These are phyloP conservation scores for Erebia ligea DNA, from an alignment of 2,888 invertebrate species.

Conservation along the genomic window DNA sequence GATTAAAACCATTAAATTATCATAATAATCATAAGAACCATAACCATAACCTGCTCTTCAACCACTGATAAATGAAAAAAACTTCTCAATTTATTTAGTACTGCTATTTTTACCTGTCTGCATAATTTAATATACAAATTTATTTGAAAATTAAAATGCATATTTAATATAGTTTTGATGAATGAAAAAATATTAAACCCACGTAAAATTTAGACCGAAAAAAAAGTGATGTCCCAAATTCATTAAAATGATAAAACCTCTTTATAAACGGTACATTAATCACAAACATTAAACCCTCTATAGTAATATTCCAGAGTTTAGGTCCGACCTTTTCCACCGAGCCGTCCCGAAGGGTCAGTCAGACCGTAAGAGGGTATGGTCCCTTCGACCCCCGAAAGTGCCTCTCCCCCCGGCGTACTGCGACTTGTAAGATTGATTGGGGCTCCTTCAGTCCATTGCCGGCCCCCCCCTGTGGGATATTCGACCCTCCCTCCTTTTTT, in stretches of 20 bases:
- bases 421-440: constrained; percentile 85
- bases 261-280: constrained; percentile 45
- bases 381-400: constrained; percentile 71
- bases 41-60: too few relatives aligned
- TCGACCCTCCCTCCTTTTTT: constrained; percentile 79
- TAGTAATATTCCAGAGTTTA: constrained; percentile 60
- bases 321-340: constrained; percentile 68
- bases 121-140: neutral
- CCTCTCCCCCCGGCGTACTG: constrained; percentile 60
- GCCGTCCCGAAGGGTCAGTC: constrained; percentile 75
- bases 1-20: too few relatives aligned
- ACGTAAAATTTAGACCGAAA: constrained; percentile 3
- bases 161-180: neutral
- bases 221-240: constrained; percentile 11
- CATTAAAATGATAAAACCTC: constrained; percentile 25
- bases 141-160: constrained; percentile 9
- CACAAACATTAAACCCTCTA: constrained; percentile 47
- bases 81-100: too few relatives aligned
- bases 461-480: constrained; percentile 75
- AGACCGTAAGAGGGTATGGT: constrained; percentile 79
- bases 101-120: too few relatives aligned
- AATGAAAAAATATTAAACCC: neutral
- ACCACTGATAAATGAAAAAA: too few relatives aligned
- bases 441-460: constrained; percentile 83
- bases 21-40: too few relatives aligned